phyloP scores from a whole-genome alignment of 2,113 vertebrate species.

The Toxotes jaculatrix region DNA sequence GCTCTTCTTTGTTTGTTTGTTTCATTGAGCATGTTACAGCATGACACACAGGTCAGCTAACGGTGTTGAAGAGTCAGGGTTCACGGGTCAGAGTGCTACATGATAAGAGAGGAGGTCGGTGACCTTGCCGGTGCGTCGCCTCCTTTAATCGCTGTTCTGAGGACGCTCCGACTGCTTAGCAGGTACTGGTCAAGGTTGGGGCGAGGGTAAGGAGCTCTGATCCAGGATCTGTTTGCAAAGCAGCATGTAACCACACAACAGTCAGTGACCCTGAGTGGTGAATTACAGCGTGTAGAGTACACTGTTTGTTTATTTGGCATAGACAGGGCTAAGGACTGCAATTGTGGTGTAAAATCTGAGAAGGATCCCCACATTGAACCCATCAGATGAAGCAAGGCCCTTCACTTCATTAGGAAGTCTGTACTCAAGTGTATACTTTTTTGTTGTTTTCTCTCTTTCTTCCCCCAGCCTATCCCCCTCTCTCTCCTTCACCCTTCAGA shows the following conservation, averaged over 20 bases:
- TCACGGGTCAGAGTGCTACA: conserved; percentile 73
- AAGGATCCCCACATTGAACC: conserved; percentile 72
- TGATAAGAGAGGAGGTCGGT: conserved; percentile 74
- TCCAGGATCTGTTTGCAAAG: conserved; percentile 79
- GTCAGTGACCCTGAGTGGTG: conserved; percentile 74
- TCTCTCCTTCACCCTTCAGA: conserved; percentile 45
- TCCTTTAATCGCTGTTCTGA: conserved; percentile 79
- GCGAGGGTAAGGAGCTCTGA: conserved; percentile 75
- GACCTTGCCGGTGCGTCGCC: conserved; percentile 68
- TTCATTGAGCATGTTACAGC: conserved; percentile 60
- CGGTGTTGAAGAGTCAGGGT: conserved; percentile 60
- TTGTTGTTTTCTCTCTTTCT: background rate
- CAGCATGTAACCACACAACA: conserved; percentile 78
- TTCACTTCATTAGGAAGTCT: conserved; percentile 76
- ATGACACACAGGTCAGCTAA: conserved; percentile 68
- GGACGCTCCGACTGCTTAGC: conserved; percentile 74
- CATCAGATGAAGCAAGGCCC: conserved; percentile 68
- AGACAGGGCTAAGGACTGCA: conserved; percentile 52
- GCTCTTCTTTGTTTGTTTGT: conserved; percentile 60
- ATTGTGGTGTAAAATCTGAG: conserved; percentile 67
- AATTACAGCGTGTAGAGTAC: conserved; percentile 66
- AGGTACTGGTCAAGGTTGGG: conserved; percentile 81
- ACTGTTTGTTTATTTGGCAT: conserved; percentile 71
- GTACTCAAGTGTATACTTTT: conserved; percentile 44
- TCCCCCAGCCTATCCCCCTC: background rate